Evolutionary conservation across 1,140 invertebrate species (phyloP).

Genomic region (Fopius arisanus): DNA sequence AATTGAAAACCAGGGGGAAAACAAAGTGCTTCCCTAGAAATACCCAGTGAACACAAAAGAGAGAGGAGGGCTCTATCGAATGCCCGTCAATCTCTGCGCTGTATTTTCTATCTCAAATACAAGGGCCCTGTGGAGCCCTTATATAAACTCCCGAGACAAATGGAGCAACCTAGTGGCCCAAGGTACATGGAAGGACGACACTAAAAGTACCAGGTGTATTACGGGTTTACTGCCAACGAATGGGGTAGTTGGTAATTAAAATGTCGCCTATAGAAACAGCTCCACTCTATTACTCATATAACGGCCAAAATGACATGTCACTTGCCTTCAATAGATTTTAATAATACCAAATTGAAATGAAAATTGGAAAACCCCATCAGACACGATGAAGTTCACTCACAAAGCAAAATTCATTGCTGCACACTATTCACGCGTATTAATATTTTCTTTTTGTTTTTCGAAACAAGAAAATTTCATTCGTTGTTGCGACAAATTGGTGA

Average conservation of each 20-base stretch:
- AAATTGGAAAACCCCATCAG: background rate
- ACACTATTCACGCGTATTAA: too few relatives aligned
- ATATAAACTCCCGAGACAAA: constrained; percentile 56
- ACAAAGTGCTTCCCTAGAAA: background rate
- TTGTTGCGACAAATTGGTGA: too few relatives aligned
- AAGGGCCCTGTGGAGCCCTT: constrained; percentile 35
- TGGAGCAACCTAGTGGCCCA: constrained; percentile 41
- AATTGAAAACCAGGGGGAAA: background rate
- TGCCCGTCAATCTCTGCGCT: constrained; percentile 50
- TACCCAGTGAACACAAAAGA: constrained; percentile 13
- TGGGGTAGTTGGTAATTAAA: constrained; percentile 53
- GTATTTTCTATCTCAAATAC: constrained; percentile 32
- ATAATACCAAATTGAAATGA: background rate
- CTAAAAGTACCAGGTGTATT: constrained; percentile 53
- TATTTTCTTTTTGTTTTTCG: too few relatives aligned
- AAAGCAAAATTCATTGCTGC: too few relatives aligned
- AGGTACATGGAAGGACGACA: constrained; percentile 32
- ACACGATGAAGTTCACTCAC: too few relatives aligned
- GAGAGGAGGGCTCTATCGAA: constrained; percentile 48
- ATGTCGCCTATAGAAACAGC: constrained; percentile 47
- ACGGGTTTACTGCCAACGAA: constrained; percentile 43
- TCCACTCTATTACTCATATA: background rate
- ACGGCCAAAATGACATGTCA: constrained; percentile 1
- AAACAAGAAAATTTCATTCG: too few relatives aligned
- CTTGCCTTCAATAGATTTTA: constrained; percentile 24